Conservation (phyloP, 2,113 vertebrate genomes). For the Eulacestoma nigropectus region DNA sequence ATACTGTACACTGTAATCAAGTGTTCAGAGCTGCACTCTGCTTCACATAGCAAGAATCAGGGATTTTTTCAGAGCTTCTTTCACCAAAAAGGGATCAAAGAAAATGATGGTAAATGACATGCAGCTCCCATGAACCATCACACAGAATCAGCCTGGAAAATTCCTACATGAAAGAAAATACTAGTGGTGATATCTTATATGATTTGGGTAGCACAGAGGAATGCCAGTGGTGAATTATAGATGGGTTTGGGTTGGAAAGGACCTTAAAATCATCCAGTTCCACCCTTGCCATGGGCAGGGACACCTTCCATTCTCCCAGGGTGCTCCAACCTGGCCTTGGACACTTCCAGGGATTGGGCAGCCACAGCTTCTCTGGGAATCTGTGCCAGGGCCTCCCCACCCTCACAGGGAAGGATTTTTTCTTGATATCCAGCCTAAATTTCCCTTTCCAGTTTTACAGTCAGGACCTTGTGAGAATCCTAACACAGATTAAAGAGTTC, state of each 20-base stretch:
- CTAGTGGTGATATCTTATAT: neutral
- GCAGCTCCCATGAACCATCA: neutral
- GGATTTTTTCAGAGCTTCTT: neutral
- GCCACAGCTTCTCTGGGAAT: neutral
- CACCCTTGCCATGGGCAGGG: neutral
- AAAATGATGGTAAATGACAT: neutral
- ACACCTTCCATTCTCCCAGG: fast-evolving
- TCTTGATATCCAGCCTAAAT: neutral
- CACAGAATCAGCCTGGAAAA: neutral
- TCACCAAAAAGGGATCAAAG: neutral
- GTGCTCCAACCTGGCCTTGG: neutral
- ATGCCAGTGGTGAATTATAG: neutral
- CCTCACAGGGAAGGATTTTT: neutral
- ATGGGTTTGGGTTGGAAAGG: neutral
- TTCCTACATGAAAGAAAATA: neutral
- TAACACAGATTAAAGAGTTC: neutral
- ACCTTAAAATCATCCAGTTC: neutral
- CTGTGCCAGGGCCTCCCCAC: neutral
- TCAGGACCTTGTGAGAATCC: neutral
- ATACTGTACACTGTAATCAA: neutral
- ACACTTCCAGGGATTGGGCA: neutral
- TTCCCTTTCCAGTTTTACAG: neutral
- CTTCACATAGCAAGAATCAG: neutral
- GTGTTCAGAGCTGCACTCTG: neutral
- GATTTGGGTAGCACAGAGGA: neutral